A percentile compares a stretch with the other conserved stretches of the same genome.
phyloP scores from a whole-genome alignment of 2,797 vertebrate species.

The Coracias cyanogaster region DNA sequence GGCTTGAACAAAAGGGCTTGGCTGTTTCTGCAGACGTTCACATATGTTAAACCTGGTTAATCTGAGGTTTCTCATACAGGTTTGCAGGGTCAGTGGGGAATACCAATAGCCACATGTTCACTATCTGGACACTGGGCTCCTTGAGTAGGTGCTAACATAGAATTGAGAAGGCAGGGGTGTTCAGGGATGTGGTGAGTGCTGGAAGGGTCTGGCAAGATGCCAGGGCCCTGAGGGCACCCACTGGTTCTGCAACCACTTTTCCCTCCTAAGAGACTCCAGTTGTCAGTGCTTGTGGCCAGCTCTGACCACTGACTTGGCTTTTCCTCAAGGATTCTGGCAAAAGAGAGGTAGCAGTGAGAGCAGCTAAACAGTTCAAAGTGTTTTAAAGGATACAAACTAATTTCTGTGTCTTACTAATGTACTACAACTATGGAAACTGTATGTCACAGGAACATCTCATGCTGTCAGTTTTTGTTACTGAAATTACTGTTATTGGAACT shows the following conservation, averaged over 20 bases:
- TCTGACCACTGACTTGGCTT: not conserved
- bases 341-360: not conserved
- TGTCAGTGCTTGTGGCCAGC: rapidly evolving
- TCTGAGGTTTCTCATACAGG: not conserved
- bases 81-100: not conserved
- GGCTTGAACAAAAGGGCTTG: not conserved
- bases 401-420: not conserved
- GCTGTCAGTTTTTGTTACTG: not conserved
- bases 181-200: rapidly evolving
- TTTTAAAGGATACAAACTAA: not conserved
- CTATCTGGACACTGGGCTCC: not conserved
- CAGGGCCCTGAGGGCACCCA: not conserved
- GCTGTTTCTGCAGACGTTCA: not conserved
- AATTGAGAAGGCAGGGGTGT: not conserved
- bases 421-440: not conserved
- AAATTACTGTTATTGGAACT: not conserved
- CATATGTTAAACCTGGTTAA: rapidly evolving
- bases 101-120: not conserved
- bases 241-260: not conserved
- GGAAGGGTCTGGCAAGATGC: not conserved
- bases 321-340: not conserved
- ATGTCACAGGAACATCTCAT: not conserved
- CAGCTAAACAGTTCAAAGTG: not conserved
- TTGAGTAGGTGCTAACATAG: not conserved
- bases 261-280: not conserved